Conservation (phyloP, 2,888 invertebrate species). For the Chrysotoxum bicinctum region DNA sequence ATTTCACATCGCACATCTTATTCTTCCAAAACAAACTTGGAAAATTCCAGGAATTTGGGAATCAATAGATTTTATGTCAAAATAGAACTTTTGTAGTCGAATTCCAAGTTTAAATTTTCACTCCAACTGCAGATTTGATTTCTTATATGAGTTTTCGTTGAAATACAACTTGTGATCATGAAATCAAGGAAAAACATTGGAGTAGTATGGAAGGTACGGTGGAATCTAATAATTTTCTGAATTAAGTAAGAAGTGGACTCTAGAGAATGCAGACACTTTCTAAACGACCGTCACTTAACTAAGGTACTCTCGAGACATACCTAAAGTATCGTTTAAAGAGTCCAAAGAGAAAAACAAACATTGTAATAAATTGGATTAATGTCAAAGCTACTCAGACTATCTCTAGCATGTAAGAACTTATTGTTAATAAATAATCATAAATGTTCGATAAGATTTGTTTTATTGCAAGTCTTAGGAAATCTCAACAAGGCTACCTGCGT, state of each 20-base stretch:
- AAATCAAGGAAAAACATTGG: no score
- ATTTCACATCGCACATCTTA: no score
- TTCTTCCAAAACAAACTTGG: no score
- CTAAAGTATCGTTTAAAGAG: background rate
- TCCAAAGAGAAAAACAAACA: background rate
- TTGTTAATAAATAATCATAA: constrained; percentile 37
- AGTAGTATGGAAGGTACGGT: no score
- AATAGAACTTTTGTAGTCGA: no score
- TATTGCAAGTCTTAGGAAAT: constrained; percentile 37
- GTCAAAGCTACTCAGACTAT: constrained; percentile 11
- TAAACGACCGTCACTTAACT: background rate
- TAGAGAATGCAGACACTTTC: background rate
- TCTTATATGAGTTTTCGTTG: no score
- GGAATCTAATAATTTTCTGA: no score
- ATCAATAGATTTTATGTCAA: no score
- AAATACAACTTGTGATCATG: no score
- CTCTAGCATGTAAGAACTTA: background rate
- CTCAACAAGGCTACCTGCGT: constrained; percentile 44
- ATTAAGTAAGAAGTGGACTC: background rate
- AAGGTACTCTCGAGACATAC: background rate
- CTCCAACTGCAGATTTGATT: no score
- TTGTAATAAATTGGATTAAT: constrained; percentile 45
- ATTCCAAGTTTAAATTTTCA: no score
- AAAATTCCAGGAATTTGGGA: no score
- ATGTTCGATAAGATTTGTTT: constrained; percentile 55